A percentile compares a stretch with the other conserved stretches of the same genome.
phyloP scores from a whole-genome alignment of 2,113 vertebrate genomes.

The Bos javanicus region DNA sequence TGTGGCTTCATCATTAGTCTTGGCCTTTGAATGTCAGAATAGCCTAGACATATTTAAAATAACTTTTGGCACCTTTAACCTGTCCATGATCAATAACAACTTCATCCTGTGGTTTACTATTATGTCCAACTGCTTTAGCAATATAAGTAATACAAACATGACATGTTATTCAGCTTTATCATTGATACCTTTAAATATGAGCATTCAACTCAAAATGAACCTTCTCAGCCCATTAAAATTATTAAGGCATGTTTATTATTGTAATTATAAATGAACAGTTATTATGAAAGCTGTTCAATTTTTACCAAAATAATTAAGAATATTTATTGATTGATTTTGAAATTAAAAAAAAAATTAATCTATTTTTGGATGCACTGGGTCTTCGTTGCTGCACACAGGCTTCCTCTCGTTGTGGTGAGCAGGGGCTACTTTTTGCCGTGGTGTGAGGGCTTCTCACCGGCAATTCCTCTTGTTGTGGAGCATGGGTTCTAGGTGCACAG shows the following conservation, averaged over 20 bases:
- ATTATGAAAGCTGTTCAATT: neutral
- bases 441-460: fast-evolving
- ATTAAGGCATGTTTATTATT: conserved; percentile 12
- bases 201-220: neutral
- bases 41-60: neutral
- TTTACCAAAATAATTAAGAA: conserved; percentile 5
- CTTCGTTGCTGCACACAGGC: neutral
- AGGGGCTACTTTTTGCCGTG: neutral
- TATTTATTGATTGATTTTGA: neutral
- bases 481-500: neutral
- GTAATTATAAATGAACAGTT: neutral
- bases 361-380: neutral
- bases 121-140: neutral
- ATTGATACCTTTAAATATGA: neutral
- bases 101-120: neutral
- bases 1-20: neutral
- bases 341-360: neutral
- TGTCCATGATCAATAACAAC: neutral
- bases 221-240: neutral
- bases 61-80: neutral
- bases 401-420: neutral
- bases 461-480: neutral
- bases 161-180: neutral
- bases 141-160: neutral
- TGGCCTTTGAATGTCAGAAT: neutral